Evolutionary conservation across 2,888 invertebrate genomes (phyloP).

Genomic region (Hetaerina titia): DNA sequence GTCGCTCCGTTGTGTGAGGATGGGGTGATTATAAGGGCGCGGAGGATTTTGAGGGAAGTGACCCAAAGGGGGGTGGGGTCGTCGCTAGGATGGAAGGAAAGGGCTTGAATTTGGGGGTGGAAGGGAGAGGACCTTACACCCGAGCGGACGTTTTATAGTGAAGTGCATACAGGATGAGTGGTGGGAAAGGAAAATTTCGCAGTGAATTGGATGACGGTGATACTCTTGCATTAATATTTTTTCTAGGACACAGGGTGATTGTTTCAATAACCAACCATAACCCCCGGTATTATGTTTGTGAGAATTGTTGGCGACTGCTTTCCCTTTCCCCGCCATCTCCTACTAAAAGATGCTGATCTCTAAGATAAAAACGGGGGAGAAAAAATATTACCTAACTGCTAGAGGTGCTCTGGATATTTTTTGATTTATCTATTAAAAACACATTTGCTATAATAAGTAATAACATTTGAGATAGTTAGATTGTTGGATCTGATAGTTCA

Average conservation of each 20-base stretch:
- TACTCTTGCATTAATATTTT: neutral
- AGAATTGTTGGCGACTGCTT: neutral
- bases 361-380: neutral
- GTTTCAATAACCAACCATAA: neutral
- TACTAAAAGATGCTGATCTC: neutral
- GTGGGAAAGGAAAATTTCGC: neutral
- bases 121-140: neutral
- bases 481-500: too few species aligned
- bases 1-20: neutral
- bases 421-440: too few species aligned
- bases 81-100: neutral
- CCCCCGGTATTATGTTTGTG: neutral
- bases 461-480: too few species aligned
- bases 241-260: neutral
- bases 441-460: too few species aligned
- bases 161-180: neutral
- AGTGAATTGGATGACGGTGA: neutral
- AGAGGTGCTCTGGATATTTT: too few species aligned
- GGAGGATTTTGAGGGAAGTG: neutral
- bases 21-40: conserved; percentile 14
- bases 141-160: neutral
- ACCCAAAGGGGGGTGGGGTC: neutral
- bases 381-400: too few species aligned
- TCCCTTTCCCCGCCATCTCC: neutral
- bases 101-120: neutral